phyloP scores from a whole-genome alignment of 2,888 invertebrate species.

The Gibbula magus region DNA sequence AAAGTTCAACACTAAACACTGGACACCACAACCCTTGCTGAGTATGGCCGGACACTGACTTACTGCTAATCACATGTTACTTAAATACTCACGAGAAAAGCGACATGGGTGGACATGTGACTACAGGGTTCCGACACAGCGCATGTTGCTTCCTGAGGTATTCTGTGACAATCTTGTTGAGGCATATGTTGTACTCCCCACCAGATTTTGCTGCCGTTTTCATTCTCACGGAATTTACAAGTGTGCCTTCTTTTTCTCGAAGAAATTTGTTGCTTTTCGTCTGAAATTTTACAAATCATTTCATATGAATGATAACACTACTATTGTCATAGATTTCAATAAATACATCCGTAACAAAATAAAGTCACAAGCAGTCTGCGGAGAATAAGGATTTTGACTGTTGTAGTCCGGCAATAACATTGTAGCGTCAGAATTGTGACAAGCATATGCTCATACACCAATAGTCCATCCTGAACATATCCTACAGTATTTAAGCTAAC shows the following conservation, averaged over 20 bases:
- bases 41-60: not conserved
- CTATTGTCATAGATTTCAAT: too few species aligned
- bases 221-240: not conserved
- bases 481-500: too few species aligned
- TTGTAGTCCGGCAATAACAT: too few species aligned
- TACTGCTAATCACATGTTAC: not conserved
- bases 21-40: too few species aligned
- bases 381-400: too few species aligned
- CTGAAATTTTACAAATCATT: not conserved
- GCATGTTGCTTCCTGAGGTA: constrained; percentile 98
- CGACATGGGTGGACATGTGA: constrained; percentile 94
- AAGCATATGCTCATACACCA: too few species aligned
- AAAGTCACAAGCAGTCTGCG: too few species aligned
- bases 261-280: not conserved
- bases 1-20: too few species aligned
- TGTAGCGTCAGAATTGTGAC: too few species aligned
- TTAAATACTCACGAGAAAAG: constrained; percentile 85
- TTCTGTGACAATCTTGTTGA: constrained; percentile 95
- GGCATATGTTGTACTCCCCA: constrained; percentile 61
- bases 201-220: constrained; percentile 26
- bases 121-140: constrained; percentile 97
- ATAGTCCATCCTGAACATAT: too few species aligned
- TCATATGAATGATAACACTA: too few species aligned
- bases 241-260: constrained; percentile 20
- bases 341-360: too few species aligned